phyloP scores from a whole-genome alignment of 2,113 vertebrate species.

The Pogonocichla stellata region DNA sequence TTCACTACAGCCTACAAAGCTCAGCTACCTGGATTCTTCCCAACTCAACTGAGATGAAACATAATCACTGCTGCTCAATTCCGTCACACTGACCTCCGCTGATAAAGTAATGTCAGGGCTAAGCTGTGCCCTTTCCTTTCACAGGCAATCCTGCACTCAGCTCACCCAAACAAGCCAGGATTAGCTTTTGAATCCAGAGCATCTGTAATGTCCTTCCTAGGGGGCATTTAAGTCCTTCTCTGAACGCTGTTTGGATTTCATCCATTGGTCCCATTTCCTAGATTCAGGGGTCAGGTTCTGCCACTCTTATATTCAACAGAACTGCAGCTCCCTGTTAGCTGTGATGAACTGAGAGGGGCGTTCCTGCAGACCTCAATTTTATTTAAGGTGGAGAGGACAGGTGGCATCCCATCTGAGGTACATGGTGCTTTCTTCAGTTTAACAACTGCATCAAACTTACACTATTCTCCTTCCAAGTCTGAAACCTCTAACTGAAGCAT shows the following conservation, averaged over 20 bases:
- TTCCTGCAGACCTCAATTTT: not conserved
- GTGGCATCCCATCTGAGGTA: not conserved
- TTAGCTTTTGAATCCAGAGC: constrained; percentile 9
- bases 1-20: not conserved
- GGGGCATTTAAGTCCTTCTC: not conserved
- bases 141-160: not conserved
- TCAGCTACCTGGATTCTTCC: not conserved
- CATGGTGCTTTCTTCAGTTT: not conserved
- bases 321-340: not conserved
- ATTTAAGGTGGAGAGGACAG: not conserved
- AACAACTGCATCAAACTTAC: not conserved
- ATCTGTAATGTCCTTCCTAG: not conserved
- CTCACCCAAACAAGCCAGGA: not conserved
- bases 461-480: not conserved
- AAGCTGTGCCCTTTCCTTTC: not conserved
- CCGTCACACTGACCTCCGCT: not conserved
- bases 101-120: not conserved
- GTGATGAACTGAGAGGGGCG: not conserved
- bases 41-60: not conserved
- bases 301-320: not conserved
- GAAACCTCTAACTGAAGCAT: not conserved
- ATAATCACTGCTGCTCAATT: not conserved
- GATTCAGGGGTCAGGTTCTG: not conserved
- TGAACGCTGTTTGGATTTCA: not conserved
- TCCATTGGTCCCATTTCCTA: constrained; percentile 1